phyloP scores from a whole-genome alignment of 92 coral and sea anemone genomes.

The Scolanthus callimorphus region DNA sequence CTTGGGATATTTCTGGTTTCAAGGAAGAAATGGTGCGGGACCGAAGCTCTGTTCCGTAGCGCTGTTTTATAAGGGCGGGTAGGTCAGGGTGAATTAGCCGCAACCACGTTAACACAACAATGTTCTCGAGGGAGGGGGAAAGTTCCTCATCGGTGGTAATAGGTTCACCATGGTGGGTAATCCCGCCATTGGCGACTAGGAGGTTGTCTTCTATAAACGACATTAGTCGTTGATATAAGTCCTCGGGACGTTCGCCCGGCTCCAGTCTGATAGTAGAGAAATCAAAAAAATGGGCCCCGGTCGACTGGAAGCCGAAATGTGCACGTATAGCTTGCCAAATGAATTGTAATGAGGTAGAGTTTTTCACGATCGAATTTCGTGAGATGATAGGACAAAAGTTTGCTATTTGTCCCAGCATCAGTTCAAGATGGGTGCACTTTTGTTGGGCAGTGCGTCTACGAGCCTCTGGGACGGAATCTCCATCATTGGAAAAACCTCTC shows the following conservation, averaged over 20 bases:
- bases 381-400: too few relatives aligned
- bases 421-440: constrained; percentile 28
- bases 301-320: constrained; percentile 43
- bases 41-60: too few relatives aligned
- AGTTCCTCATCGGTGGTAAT: constrained; percentile 42
- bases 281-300: too few relatives aligned
- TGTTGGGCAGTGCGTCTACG: constrained; percentile 46
- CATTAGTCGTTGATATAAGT: constrained; percentile 18
- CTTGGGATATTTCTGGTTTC: too few relatives aligned
- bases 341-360: constrained; percentile 24
- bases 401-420: constrained; percentile 55
- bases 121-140: constrained; percentile 48
- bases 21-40: too few relatives aligned
- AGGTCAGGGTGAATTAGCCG: too few relatives aligned
- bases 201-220: constrained; percentile 25
- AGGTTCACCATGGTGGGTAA: constrained; percentile 42
- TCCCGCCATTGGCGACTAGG: constrained; percentile 14
- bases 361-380: constrained; percentile 28
- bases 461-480: constrained; percentile 24
- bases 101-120: too few relatives aligned
- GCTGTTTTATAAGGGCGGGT: too few relatives aligned
- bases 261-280: constrained; percentile 29
- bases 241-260: constrained; percentile 35
- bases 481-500: constrained; percentile 39
- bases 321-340: constrained; percentile 37